Evolutionary conservation across 2,888 invertebrate species (phyloP), one percentile per base, ranked within the genome.

Genomic region (Ormyrus nitidulus): DNA sequence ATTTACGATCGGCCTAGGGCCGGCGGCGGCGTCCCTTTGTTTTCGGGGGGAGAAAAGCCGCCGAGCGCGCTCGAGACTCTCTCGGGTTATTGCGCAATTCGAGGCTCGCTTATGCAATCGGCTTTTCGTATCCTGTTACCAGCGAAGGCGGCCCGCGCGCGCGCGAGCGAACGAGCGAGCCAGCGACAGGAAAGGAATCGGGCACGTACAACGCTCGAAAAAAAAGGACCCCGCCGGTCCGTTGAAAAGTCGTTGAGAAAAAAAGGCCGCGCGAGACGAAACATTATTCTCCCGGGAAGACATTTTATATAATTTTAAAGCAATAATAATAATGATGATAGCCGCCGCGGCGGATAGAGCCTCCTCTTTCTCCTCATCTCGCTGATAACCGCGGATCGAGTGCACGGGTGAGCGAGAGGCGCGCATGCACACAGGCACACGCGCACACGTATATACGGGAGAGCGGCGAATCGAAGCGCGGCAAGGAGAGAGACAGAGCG

Each of bases 401-500:
- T 34, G 44, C 70, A 48, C 56, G 19, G 70, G 62, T 58, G 76
- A 73, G 13, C 75, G 51, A 62, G 9, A 61, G 54, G 68, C 59
- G 56, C 48, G 8, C 9, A 7, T 13, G 61, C 7, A 81, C 83
- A 34, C 64, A 62, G 62, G 7, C 46, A 19, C 44, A 13, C 19
- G 19, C 34, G 34, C 34, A 34, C 34, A 34, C 34, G 34, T 34
- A n/a, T n/a, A n/a, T n/a, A 7, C 13, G 5, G 51, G 64, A 71
- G 79, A 80, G 83, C 84, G 85, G 84, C 84, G 85, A 86, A 86
- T 85, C 87, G 85, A 85, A 85, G 83, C 73, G 65, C 58, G 65
- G 6, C 51, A 69, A 66, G 58, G 65, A 77, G 83, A 81, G 85
- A 82, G 83, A 77, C 71, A 81, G 81, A 75, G 83, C 83, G 81